Evolutionary conservation across 2,888 invertebrate genomes (phyloP).

Genomic region (Trilocha varians): DNA sequence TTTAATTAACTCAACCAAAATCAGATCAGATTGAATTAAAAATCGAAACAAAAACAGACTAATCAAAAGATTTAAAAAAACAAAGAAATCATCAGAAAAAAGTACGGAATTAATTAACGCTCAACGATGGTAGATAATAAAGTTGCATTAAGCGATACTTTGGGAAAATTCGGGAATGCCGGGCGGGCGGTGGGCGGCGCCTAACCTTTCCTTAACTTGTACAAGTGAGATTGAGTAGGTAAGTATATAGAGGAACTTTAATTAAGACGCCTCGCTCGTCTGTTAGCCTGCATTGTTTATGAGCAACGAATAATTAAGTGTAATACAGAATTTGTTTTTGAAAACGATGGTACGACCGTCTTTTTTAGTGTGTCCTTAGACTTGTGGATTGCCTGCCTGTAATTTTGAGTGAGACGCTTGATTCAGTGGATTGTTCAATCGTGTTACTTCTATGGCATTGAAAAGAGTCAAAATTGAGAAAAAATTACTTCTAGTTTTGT

Average conservation of each 20-base stretch:
- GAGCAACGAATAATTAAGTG: constrained; percentile 45
- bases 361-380: too few species aligned
- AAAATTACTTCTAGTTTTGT: too few species aligned
- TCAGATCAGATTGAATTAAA: constrained; percentile 3
- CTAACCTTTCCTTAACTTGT: constrained; percentile 66
- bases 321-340: constrained; percentile 34
- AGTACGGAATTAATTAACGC: constrained; percentile 57
- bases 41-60: constrained; percentile 2
- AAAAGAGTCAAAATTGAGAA: too few species aligned
- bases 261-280: constrained; percentile 58
- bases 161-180: constrained; percentile 59
- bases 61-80: constrained; percentile 10
- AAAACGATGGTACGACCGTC: constrained; percentile 15
- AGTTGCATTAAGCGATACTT: constrained; percentile 68
- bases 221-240: constrained; percentile 65
- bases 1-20: not conserved
- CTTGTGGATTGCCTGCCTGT: too few species aligned
- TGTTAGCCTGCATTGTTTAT: constrained; percentile 62
- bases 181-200: constrained; percentile 18
- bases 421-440: too few species aligned
- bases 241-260: constrained; percentile 66
- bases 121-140: constrained; percentile 61
- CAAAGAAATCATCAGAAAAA: constrained; percentile 15
- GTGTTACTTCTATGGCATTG: too few species aligned
- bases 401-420: too few species aligned